phyloP scores from a whole-genome alignment of 2,888 invertebrate genomes.

The Apantesis nais region DNA sequence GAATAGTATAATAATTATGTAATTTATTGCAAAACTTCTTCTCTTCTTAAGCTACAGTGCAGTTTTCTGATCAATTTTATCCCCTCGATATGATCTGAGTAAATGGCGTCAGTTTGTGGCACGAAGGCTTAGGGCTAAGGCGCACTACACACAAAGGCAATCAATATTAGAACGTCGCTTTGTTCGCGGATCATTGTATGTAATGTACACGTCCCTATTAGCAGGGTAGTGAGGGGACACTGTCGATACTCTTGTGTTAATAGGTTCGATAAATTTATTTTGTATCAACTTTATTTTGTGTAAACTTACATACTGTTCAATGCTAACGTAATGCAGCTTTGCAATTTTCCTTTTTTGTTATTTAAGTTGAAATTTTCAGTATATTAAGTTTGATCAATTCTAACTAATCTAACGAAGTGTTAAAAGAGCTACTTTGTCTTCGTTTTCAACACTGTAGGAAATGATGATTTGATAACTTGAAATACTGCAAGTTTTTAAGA shows the following conservation, averaged over 20 bases:
- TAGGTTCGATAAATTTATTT: constrained; percentile 7
- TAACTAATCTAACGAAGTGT: neutral
- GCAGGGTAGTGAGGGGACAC: constrained; percentile 53
- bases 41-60: neutral
- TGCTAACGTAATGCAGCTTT: neutral
- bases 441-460: too few species aligned
- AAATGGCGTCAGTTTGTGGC: neutral
- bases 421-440: neutral
- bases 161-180: constrained; percentile 55
- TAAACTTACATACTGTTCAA: too few species aligned
- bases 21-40: neutral
- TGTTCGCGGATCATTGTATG: constrained; percentile 51
- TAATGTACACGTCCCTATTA: constrained; percentile 67
- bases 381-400: neutral
- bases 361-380: neutral
- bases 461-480: neutral
- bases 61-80: neutral
- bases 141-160: constrained; percentile 43
- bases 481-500: too few species aligned
- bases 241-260: constrained; percentile 20
- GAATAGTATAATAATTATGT: neutral
- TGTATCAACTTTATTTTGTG: neutral
- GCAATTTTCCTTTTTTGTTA: too few species aligned
- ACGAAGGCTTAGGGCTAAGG: constrained; percentile 15
- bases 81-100: constrained; percentile 7